Conservation (phyloP, 2,797 vertebrate genomes). For the Rousettus madagascariensis region DNA sequence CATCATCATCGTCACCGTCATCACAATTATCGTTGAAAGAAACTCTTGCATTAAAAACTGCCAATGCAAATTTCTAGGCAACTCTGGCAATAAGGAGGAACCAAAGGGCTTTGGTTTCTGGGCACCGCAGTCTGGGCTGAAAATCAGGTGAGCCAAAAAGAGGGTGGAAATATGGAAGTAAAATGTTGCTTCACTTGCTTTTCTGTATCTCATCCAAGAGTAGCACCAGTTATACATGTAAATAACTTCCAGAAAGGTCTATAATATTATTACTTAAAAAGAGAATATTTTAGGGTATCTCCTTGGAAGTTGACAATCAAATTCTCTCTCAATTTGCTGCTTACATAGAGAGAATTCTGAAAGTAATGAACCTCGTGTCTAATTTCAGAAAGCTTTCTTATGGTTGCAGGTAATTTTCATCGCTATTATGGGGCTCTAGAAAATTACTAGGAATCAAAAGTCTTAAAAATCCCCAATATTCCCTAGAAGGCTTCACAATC, state of each 20-base stretch:
- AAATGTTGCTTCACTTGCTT: background rate
- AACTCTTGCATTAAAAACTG: background rate
- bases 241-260: background rate
- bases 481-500: background rate
- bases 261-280: too few relatives aligned
- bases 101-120: background rate
- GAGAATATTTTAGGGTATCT: background rate
- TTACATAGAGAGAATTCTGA: background rate
- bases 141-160: background rate
- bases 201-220: background rate
- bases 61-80: background rate
- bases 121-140: background rate
- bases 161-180: background rate
- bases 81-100: background rate
- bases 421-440: background rate
- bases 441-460: background rate
- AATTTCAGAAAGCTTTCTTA: background rate
- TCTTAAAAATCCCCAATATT: background rate
- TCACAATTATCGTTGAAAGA: background rate
- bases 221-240: fast-evolving
- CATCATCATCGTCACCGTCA: background rate
- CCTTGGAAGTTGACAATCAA: background rate
- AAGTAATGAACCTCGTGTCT: background rate
- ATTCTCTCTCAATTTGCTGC: background rate
- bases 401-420: background rate